phyloP scores from a whole-genome alignment of 2,888 invertebrate species.

The Lordiphosa andalusiaca region DNA sequence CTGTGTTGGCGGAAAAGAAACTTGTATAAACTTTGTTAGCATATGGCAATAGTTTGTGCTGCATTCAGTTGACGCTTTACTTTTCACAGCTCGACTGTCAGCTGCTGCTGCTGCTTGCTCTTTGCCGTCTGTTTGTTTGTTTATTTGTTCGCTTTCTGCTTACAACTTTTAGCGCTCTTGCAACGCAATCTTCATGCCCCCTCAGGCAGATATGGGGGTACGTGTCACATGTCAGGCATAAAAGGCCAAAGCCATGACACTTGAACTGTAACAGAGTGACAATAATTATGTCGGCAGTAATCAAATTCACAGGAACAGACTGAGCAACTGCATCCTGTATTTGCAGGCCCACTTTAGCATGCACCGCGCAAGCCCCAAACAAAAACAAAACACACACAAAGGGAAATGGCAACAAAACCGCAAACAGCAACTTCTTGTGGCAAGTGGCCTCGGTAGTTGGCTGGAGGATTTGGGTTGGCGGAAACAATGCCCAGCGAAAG shows the following conservation, averaged over 20 bases:
- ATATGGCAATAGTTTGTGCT: constrained; percentile 48
- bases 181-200: constrained; percentile 39
- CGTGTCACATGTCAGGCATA: constrained; percentile 39
- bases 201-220: constrained; percentile 3
- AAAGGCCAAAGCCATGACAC: constrained; percentile 38
- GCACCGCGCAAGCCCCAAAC: constrained; percentile 44
- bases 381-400: constrained; percentile 43
- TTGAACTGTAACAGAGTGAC: constrained; percentile 41
- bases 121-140: constrained; percentile 33
- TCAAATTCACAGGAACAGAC: constrained; percentile 53
- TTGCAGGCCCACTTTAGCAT: constrained; percentile 58
- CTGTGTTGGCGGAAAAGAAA: constrained; percentile 33
- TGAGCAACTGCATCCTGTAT: constrained; percentile 14
- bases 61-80: constrained; percentile 38
- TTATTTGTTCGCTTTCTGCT: constrained; percentile 28
- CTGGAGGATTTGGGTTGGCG: constrained; percentile 28
- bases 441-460: constrained; percentile 34
- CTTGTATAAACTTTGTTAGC: constrained; percentile 62
- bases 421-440: constrained; percentile 53
- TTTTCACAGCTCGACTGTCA: constrained; percentile 25
- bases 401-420: constrained; percentile 57
- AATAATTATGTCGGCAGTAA: constrained; percentile 62
- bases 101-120: constrained; percentile 21
- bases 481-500: constrained; percentile 56
- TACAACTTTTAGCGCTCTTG: constrained; percentile 43